Evolutionary conservation across 2,113 vertebrate species (phyloP).

Genomic region (Muscicapa adusta): DNA sequence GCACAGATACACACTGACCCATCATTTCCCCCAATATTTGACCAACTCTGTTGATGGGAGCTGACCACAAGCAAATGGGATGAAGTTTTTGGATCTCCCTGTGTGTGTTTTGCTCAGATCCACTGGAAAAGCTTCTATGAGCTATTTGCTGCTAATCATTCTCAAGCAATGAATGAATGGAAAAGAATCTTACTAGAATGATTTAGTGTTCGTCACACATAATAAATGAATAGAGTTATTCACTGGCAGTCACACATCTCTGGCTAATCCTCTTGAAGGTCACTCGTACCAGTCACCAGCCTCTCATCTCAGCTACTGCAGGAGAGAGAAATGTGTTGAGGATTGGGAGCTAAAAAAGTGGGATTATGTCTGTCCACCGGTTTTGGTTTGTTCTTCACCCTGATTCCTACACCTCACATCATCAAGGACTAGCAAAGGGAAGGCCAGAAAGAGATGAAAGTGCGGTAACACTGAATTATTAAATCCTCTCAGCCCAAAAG

Average conservation of each 20-base stretch:
- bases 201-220: background rate
- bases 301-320: background rate
- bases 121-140: background rate
- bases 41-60: background rate
- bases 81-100: background rate
- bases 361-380: fast-evolving
- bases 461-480: conserved; percentile 27
- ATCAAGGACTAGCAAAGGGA: background rate
- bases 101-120: background rate
- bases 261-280: conserved; percentile 15
- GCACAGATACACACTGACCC: background rate
- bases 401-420: background rate
- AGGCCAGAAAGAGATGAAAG: conserved; percentile 18
- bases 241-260: conserved; percentile 19
- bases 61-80: background rate
- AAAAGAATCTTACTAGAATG: conserved; percentile 34
- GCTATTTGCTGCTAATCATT: conserved; percentile 18
- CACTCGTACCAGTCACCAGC: background rate
- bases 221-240: conserved; percentile 30
- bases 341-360: background rate
- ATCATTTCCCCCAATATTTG: background rate
- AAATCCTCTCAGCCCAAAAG: conserved; percentile 39
- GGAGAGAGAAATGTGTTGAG: background rate
- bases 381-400: background rate
- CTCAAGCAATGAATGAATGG: conserved; percentile 16